Conservation (phyloP, 2,888 invertebrate genomes). For the Seira ritae region DNA sequence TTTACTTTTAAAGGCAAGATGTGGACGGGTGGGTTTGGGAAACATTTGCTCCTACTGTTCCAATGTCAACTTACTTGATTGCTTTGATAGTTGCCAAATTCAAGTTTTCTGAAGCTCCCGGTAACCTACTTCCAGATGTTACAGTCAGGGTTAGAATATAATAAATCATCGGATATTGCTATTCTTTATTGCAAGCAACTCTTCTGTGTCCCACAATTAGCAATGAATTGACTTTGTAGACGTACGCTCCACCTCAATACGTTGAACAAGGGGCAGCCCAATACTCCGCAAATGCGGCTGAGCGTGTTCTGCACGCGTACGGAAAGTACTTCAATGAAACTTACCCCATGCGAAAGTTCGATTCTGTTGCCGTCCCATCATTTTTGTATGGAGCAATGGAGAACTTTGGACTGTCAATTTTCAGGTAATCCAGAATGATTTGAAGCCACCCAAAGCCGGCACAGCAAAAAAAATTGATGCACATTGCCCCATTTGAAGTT, state of each 20-base stretch:
- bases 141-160: constrained; percentile 39
- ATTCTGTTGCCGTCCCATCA: constrained; percentile 45
- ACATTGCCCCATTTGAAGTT: no score
- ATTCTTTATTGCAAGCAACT: neutral
- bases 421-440: constrained; percentile 20
- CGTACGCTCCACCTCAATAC: constrained; percentile 49
- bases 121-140: constrained; percentile 37
- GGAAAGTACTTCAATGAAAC: constrained; percentile 43
- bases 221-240: constrained; percentile 23
- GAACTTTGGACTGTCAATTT: constrained; percentile 51
- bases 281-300: constrained; percentile 43
- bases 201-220: neutral
- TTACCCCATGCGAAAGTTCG: constrained; percentile 53
- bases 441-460: no score
- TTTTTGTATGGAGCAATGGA: constrained; percentile 59
- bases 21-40: constrained; percentile 56
- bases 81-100: constrained; percentile 48
- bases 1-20: constrained; percentile 27
- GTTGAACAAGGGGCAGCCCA: constrained; percentile 30
- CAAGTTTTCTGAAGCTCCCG: constrained; percentile 41
- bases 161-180: no score
- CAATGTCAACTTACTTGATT: constrained; percentile 56
- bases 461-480: neutral
- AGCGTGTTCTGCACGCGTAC: constrained; percentile 24
- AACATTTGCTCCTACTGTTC: constrained; percentile 42